phyloP scores from a whole-genome alignment of 1,140 invertebrate genomes.

The Sogatella furcifera region DNA sequence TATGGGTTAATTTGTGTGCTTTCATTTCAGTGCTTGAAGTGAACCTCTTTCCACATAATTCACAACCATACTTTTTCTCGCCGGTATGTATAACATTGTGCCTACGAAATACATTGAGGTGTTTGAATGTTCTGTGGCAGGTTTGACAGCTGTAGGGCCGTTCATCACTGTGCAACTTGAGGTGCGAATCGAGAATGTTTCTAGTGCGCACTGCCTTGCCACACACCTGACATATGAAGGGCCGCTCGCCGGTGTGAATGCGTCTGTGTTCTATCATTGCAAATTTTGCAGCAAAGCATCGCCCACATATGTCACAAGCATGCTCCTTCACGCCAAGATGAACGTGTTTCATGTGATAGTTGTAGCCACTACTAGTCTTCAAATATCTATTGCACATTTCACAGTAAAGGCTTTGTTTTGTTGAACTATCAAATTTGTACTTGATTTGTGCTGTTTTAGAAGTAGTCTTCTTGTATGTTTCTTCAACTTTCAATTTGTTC shows the following conservation, averaged over 20 bases:
- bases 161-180: constrained; percentile 46
- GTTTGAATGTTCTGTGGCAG: constrained; percentile 45
- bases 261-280: constrained; percentile 37
- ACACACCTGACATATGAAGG: constrained; percentile 48
- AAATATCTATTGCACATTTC: constrained; percentile 37
- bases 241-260: constrained; percentile 49
- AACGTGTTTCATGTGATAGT: constrained; percentile 13
- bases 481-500: too few relatives aligned
- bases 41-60: too few relatives aligned
- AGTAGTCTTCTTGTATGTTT: too few relatives aligned
- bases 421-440: too few relatives aligned
- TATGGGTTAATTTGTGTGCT: too few relatives aligned
- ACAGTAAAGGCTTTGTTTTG: constrained; percentile 21
- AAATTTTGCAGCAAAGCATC: constrained; percentile 37
- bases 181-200: constrained; percentile 41
- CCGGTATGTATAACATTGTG: too few relatives aligned
- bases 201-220: constrained; percentile 44
- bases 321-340: constrained; percentile 39
- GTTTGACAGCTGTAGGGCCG: constrained; percentile 49
- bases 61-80: too few relatives aligned
- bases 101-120: constrained; percentile 46
- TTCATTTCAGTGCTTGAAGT: too few relatives aligned
- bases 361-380: constrained; percentile 14
- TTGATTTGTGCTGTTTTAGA: too few relatives aligned
- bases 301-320: constrained; percentile 39